Conservation (phyloP, 2,888 invertebrate genomes). For the Periphyllus acericola region DNA sequence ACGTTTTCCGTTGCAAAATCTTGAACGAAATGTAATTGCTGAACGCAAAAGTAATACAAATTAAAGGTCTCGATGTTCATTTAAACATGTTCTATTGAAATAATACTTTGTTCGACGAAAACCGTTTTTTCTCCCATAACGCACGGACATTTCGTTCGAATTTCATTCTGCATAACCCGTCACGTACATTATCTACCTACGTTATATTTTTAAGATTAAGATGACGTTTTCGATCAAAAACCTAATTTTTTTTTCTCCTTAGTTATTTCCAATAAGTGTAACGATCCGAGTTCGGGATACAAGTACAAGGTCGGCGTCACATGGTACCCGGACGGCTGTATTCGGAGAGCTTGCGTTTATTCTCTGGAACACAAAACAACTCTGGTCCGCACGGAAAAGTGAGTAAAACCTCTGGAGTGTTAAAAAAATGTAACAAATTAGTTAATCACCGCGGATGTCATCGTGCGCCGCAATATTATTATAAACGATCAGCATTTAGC, state of each 20-base stretch:
- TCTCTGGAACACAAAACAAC: not conserved
- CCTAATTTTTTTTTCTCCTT: not conserved
- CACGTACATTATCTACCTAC: too few relatives aligned
- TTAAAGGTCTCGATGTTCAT: too few relatives aligned
- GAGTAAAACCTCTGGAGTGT: not conserved
- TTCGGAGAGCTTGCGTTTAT: not conserved
- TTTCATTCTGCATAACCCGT: too few relatives aligned
- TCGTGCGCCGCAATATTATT: not conserved
- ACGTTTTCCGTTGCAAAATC: too few relatives aligned
- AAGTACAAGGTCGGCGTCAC: not conserved
- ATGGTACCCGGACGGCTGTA: not conserved
- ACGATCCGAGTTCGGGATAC: not conserved
- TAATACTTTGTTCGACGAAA: too few relatives aligned
- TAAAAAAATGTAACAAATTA: not conserved
- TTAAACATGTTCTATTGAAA: too few relatives aligned
- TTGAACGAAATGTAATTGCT: too few relatives aligned
- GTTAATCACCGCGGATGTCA: not conserved
- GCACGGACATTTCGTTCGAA: too few relatives aligned
- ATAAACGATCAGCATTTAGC: not conserved
- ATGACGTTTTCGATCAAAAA: not conserved
- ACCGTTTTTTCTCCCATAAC: too few relatives aligned
- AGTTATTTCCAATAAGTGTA: slow-evolving; percentile 11
- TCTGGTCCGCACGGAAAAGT: not conserved
- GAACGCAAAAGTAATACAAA: too few relatives aligned
- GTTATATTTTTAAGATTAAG: too few relatives aligned